Base-by-base conservation (phyloP, 2,797 vertebrate genomes). In the Falco berigora region DNA sequence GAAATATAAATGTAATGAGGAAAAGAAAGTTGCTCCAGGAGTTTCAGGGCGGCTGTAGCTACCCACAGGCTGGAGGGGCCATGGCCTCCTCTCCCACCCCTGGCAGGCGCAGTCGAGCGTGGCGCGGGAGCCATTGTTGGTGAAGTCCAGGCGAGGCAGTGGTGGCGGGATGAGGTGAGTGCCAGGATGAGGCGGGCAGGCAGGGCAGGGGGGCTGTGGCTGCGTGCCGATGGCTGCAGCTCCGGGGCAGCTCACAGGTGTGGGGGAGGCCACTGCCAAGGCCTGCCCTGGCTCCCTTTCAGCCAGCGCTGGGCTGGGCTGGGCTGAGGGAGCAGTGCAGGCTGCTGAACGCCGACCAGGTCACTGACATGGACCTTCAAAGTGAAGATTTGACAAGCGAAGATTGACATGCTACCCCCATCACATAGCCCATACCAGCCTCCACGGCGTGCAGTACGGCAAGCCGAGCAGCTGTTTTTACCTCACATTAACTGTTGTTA, bases 41-140 rank as follows among this genome's bases (percentile, higher is more conserved):
- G 7, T 14, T 5, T 87, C 20, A 79, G 23, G 36, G 20, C 21
- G 21, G 14, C 20, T 8, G 4, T 2, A 5, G 40, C 25, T 47
- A 40, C 28, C 28, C 0, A 2, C 32, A 50, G 27, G 13, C 16
- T 10, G 6, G 15, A 3, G 5, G 22, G 14, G 8, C n/a, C 3
- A 2, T 21, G 23, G 13, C 62, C 23, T 38, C 32, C 21, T 55
- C 32, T 52, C 9, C 20, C 12, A 8, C 38, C 28, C 22, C 28
- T 0, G 2, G 14, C 0, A 1, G 61, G 14, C 17, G 21, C 14
- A 25, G 68, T 61, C 52, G 10, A 30, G 19, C 0, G 1, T 24
- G 15, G 24, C 38, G 16, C 1, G 1, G 22, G 22, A 17, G 3
- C 34, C 4, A 0, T 22, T 53, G 47, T 9, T 2, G 0, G 28